Evolutionary conservation across 2,113 vertebrate species (phyloP).

Genomic region (Zingel zingel): DNA sequence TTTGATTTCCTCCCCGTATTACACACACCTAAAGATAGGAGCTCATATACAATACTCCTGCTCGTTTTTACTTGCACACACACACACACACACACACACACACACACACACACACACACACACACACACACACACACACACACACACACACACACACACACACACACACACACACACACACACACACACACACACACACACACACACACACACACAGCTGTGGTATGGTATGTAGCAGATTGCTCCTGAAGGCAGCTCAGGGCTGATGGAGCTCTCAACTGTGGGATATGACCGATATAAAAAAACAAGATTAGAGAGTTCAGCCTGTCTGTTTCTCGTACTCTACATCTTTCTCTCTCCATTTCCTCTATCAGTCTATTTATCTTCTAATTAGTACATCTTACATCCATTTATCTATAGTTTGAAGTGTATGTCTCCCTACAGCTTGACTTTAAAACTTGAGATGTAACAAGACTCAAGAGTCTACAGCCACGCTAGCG

Average conservation of each 20-base stretch:
- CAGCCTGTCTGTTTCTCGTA: neutral
- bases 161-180: neutral
- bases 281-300: constrained; percentile 47
- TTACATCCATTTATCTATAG: neutral
- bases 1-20: neutral
- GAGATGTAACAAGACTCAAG: neutral
- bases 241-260: constrained; percentile 64
- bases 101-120: neutral
- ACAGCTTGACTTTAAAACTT: neutral
- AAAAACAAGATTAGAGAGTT: constrained; percentile 41
- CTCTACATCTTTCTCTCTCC: neutral
- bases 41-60: neutral
- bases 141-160: neutral
- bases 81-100: neutral
- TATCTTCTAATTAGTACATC: neutral
- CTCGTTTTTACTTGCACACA: neutral
- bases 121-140: constrained; percentile 16
- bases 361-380: neutral
- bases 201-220: neutral
- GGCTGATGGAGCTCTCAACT: constrained; percentile 50
- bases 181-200: constrained; percentile 15
- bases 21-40: neutral
- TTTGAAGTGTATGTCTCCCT: neutral
- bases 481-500: neutral
- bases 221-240: constrained; percentile 43